Evolutionary conservation across 2,888 invertebrate genomes (phyloP).

Genomic region (Chirona hameri): DNA sequence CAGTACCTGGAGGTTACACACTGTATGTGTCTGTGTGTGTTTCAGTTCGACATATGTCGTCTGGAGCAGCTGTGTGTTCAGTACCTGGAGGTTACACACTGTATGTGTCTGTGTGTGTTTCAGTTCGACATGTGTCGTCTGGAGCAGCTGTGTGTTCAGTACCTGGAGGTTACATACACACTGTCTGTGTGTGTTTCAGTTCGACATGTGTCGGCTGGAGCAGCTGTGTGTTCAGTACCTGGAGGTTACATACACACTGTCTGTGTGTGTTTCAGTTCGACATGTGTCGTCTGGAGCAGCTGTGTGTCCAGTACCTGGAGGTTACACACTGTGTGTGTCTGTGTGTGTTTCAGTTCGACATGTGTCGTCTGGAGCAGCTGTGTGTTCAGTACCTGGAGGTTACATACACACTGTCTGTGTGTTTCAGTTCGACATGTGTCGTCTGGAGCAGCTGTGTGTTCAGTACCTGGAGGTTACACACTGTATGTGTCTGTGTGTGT

Average conservation of each 20-base stretch:
- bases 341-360: no score
- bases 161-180: no score
- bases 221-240: slow-evolving; percentile 86
- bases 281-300: slow-evolving; percentile 79
- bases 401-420: no score
- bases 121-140: slow-evolving; percentile 79
- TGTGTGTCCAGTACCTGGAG: slow-evolving; percentile 86
- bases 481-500: no score
- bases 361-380: slow-evolving; percentile 79
- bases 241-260: no score
- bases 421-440: slow-evolving; percentile 77
- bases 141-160: slow-evolving; percentile 84
- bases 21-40: no score
- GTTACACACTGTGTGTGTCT: no score
- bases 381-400: slow-evolving; percentile 86
- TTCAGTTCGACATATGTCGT: slow-evolving; percentile 77
- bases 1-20: slow-evolving; percentile 85
- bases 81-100: slow-evolving; percentile 82
- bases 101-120: no score
- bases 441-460: slow-evolving; percentile 83
- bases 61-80: slow-evolving; percentile 85
- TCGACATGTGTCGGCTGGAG: slow-evolving; percentile 79
- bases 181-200: no score
- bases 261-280: no score
- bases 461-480: slow-evolving; percentile 85